Percentiles rank a stretch among this genome's conserved stretches.
Evolutionary conservation across 1,140 invertebrate species (phyloP).

Genomic region (Apis mellifera): Amel_HAv3.1 CM009935.2:7688501-7689000

Average conservation of each 20-base stretch:
- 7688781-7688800: slow-evolving; percentile 67
- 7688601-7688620: too few species aligned
- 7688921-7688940: slow-evolving; percentile 13
- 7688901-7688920: background rate
- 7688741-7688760: slow-evolving; percentile 18
- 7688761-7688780: slow-evolving; percentile 48
- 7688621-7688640: background rate
- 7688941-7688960: slow-evolving; percentile 9
- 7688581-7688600: too few species aligned
- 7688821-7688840: slow-evolving; percentile 8
- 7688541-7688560: slow-evolving; percentile 10
- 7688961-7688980: background rate
- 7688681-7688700: slow-evolving; percentile 1
- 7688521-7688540: background rate
- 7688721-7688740: slow-evolving; percentile 40
- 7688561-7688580: background rate
- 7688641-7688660: background rate
- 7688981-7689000: background rate
- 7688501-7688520: background rate
- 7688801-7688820: slow-evolving; percentile 65
- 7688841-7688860: background rate
- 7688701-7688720: slow-evolving; percentile 53
- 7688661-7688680: slow-evolving; percentile 12
- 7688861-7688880: slow-evolving; percentile 16
- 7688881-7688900: slow-evolving; percentile 40